Evolutionary conservation across 2,113 vertebrate species (phyloP).

Genomic region (Riparia riparia): DNA sequence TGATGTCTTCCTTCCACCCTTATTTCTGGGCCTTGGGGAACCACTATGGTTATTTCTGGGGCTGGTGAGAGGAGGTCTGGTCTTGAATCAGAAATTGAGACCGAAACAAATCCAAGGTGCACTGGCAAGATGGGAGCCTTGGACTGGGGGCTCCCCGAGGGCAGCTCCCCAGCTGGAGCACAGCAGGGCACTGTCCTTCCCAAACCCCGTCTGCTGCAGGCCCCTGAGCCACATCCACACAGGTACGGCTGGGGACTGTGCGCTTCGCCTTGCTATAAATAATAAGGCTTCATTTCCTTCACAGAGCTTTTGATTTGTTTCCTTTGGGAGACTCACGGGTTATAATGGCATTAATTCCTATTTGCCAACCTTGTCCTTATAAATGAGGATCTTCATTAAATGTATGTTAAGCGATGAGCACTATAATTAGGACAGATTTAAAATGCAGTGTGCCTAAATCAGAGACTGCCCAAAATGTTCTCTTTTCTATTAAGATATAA

Average conservation of each 20-base stretch:
- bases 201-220: not conserved
- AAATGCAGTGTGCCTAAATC: constrained; percentile 53
- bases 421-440: constrained; percentile 68
- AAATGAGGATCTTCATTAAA: constrained; percentile 71
- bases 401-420: constrained; percentile 50
- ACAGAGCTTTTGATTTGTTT: constrained; percentile 26
- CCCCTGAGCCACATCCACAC: not conserved
- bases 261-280: constrained; percentile 19
- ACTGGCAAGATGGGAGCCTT: not conserved
- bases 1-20: not conserved
- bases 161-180: fast-evolving
- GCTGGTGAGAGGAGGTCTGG: not conserved
- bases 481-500: constrained; percentile 61
- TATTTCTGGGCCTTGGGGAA: not conserved
- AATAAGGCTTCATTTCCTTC: constrained; percentile 33
- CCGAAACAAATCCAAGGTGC: not conserved
- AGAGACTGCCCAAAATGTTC: constrained; percentile 57
- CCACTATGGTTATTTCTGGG: not conserved
- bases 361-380: constrained; percentile 62
- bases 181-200: not conserved
- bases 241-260: not conserved
- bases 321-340: not conserved
- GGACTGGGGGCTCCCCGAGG: not conserved
- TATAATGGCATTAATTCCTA: constrained; percentile 66
- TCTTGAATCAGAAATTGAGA: not conserved